Conservation (phyloP, 53 echinoderm and acorn worm species). For the Luidia sarsii region DNA sequence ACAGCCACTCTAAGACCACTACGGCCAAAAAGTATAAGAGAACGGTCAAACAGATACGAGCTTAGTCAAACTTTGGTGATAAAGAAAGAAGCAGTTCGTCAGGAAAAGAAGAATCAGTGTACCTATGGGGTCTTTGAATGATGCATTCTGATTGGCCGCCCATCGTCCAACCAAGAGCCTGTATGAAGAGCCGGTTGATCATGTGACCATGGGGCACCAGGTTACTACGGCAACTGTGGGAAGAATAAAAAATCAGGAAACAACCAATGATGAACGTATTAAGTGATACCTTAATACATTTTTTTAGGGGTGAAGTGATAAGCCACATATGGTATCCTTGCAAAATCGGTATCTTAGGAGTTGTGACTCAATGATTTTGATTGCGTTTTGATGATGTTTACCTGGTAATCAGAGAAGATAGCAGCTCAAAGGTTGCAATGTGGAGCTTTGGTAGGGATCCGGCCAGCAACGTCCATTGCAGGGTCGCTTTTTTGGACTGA, state of each 20-base stretch:
- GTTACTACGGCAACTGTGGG: slow-evolving; percentile 62
- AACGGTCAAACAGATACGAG: too few relatives aligned
- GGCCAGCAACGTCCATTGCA: slow-evolving; percentile 64
- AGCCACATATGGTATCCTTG: too few relatives aligned
- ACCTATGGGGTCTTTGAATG: slow-evolving; percentile 61
- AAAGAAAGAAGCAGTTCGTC: too few relatives aligned
- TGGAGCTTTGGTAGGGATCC: slow-evolving; percentile 64
- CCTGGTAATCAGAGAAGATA: slow-evolving; percentile 77
- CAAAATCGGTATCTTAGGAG: too few relatives aligned
- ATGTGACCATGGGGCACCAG: slow-evolving; percentile 59
- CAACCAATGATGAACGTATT: too few relatives aligned
- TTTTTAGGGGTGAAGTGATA: too few relatives aligned
- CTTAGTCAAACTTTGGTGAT: too few relatives aligned
- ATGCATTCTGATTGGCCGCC: slow-evolving; percentile 21
- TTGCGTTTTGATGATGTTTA: too few relatives aligned
- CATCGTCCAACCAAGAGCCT: slow-evolving; percentile 65
- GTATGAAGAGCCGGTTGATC: slow-evolving; percentile 72
- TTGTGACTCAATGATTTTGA: too few relatives aligned
- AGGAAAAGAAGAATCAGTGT: neutral
- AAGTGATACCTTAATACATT: too few relatives aligned
- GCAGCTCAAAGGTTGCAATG: slow-evolving; percentile 58
- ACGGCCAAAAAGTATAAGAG: too few relatives aligned
- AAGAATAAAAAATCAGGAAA: too few relatives aligned
- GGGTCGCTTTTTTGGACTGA: slow-evolving; percentile 64
- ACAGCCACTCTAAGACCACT: slow-evolving; percentile 53